A percentile compares a stretch with the other conserved stretches of the same genome.
phyloP scores from a whole-genome alignment of 2,113 vertebrate genomes.

The Crypturellus undulatus region DNA sequence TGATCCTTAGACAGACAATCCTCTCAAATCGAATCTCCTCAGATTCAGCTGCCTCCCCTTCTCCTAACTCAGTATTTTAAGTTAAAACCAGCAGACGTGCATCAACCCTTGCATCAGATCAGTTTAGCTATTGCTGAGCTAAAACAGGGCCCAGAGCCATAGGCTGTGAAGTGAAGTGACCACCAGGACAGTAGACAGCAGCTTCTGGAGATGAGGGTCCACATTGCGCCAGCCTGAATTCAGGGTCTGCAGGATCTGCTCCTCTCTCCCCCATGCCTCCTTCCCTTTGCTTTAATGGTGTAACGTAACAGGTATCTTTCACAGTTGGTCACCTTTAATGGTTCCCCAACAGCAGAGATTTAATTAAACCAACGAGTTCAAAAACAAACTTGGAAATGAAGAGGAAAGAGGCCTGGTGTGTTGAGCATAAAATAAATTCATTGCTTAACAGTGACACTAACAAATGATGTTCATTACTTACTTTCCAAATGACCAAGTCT shows the following conservation, averaged over 20 bases:
- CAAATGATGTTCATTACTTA: conserved; percentile 81
- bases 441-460: conserved; percentile 79
- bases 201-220: neutral
- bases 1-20: neutral
- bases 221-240: too few relatives aligned
- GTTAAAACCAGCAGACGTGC: neutral
- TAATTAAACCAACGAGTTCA: conserved; percentile 82
- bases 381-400: conserved; percentile 53
- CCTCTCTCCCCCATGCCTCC: neutral
- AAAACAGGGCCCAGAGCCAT: neutral
- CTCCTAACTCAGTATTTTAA: neutral
- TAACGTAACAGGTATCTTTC: conserved; percentile 75
- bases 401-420: conserved; percentile 48
- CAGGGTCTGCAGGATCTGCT: neutral
- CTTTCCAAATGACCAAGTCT: conserved; percentile 79
- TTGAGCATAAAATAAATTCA: conserved; percentile 64
- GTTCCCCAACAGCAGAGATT: conserved; percentile 75
- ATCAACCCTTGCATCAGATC: neutral
- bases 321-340: conserved; percentile 75
- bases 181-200: too few relatives aligned
- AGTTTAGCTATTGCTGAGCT: neutral
- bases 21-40: neutral
- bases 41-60: neutral
- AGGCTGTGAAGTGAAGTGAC: neutral
- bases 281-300: conserved; percentile 51